Base-by-base conservation (phyloP, 2,888 invertebrate genomes). In the Isoperla grammatica region DNA sequence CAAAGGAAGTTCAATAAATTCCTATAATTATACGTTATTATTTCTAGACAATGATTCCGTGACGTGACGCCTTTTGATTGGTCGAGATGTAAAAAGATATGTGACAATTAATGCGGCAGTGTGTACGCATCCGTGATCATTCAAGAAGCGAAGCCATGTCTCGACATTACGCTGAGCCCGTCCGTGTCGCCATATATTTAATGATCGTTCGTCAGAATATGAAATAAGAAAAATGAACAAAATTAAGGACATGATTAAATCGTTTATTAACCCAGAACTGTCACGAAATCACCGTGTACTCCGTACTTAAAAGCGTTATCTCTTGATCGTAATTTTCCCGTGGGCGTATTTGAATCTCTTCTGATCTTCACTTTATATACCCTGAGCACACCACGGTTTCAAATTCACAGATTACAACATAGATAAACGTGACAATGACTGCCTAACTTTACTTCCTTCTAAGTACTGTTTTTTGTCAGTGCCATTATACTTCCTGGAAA, bases 71-170 rank as follows among this genome's bases (percentile, higher is more conserved):
- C 5, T 4, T 11, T 3, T 19, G 45, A 45, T 45, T 45, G 45
- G 45, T 11, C 15, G 45, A 45, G 45, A 45, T 45, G 11, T 29
- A 4, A 29, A 8, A 29, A 29, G 29, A 29, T n/a, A 13, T 40
- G 45, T 19, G 45, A 45, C 45, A 45, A 45, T 45, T 45, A 45
- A 45, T 45, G 5, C 42, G 12, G 13, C 42, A 42, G 13, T 42
- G 42, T 42, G 15, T 17, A 45, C 17, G 45, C 45, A 45, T 45
- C 45, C 45, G 45, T 45, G 45, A 45, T 45, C 45, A 45, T 45
- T 45, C 45, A 45, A 17, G 17, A 17, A 17, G 45, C 45, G 17
- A 17, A 17, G 45, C 45, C 45, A 45, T 45, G 45, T 15, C 45
- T 45, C 15, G n/a, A 45, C n/a, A 40, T 40, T 40, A 45, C 45